Evolutionary conservation across 1,140 invertebrate genomes (phyloP), one percentile per base, ranked within the genome.

Genomic region (Asobara japonica): DNA sequence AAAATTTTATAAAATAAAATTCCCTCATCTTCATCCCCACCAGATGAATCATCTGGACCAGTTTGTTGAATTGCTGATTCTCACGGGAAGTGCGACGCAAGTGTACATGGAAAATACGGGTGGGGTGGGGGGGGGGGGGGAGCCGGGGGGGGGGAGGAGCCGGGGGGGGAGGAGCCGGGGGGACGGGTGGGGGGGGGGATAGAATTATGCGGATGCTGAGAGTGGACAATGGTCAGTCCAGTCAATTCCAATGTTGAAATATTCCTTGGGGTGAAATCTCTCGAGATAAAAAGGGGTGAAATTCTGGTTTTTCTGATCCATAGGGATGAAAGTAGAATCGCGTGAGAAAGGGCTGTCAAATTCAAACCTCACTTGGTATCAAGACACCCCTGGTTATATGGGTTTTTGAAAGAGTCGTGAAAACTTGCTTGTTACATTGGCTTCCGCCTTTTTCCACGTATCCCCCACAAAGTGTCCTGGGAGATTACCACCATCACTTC

Each of bases 181-280:
- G 51, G 7, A 22, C 29, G 20, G 45, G 18, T 41, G 65, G 20
- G 3, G 8, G 61, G 18, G 13, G 29, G 60, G 29, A 16, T n/a
- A n/a, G n/a, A n/a, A n/a, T n/a, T n/a, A n/a, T n/a, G 8, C 20
- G 30, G 27, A 36, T 65, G 16, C 56, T 45, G 20, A 66, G 84
- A 84, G 79, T 88, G 86, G 86, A 87, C 86, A 88, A 86, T 82
- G 86, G 86, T 88, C 86, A 88, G 87, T 84, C 82, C 20, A 29
- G 27, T 30, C 68, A 61, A 69, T 65, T 74, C 75, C 70, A 70
- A 68, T 67, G 68, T 33, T 33, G 31, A 71, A 74, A 67, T 45
- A 78, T 77, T 31, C 71, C 66, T 79, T 77, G 80, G 82, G 81
- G 20, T 80, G 80, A 79, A 48, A 85, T 84, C 82, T 83, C 77